These are phyloP conservation scores for Ophioninae sp. DNA, from an alignment of 2,888 invertebrate species.

Conservation along the genomic window DNA sequence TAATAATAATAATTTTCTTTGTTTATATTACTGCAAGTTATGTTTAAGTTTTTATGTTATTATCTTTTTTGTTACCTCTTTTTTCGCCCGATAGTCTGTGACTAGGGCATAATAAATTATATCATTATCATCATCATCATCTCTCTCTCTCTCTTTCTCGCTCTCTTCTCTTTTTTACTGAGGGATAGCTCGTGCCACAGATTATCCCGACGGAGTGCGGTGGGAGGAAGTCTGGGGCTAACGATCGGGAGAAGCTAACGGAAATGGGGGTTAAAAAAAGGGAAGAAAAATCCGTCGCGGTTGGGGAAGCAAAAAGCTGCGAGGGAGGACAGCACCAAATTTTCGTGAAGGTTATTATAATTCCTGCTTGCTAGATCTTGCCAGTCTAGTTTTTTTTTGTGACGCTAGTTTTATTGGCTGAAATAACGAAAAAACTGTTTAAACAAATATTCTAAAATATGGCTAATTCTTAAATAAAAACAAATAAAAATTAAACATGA, in stretches of 20 bases:
- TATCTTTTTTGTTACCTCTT: too few relatives aligned
- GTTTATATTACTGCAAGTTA: too few relatives aligned
- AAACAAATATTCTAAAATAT: too few relatives aligned
- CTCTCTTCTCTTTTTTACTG: conserved; percentile 18
- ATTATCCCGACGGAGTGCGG: conserved; percentile 27
- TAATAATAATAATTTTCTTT: too few relatives aligned
- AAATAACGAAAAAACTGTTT: not conserved
- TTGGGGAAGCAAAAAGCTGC: not conserved
- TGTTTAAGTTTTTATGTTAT: too few relatives aligned
- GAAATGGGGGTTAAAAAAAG: not conserved
- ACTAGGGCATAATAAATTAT: too few relatives aligned
- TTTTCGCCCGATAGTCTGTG: too few relatives aligned
- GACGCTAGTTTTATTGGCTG: not conserved
- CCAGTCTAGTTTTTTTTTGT: too few relatives aligned
- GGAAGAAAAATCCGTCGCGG: not conserved
- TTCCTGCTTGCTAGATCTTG: too few relatives aligned
- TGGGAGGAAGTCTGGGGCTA: not conserved
- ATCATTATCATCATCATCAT: not conserved
- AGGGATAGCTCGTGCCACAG: conserved; percentile 57
- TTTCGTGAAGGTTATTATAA: too few relatives aligned
- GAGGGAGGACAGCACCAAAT: not conserved
- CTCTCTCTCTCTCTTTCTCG: not conserved
- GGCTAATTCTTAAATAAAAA: too few relatives aligned
- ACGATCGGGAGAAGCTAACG: conserved; percentile 1
- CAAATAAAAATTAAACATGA: too few relatives aligned